Evolutionary conservation across 2,797 vertebrate genomes (phyloP).

Genomic region (Florisuga fusca): DNA sequence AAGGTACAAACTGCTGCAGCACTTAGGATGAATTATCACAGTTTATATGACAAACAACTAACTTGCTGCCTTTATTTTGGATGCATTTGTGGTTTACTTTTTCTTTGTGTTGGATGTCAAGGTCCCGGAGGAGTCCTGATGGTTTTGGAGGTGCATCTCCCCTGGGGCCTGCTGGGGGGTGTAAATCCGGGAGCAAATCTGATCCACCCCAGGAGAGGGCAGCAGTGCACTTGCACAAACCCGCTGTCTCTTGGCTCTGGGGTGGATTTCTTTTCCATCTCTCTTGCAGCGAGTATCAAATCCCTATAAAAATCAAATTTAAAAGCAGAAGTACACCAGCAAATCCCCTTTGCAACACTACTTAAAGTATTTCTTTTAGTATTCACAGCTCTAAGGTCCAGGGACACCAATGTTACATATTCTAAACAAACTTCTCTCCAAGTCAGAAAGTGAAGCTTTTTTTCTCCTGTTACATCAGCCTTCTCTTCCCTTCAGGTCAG

Average conservation of each 20-base stretch:
- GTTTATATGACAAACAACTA: not conserved
- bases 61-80: not conserved
- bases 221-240: slow-evolving; percentile 25
- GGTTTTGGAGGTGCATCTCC: not conserved
- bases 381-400: not conserved
- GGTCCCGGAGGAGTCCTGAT: not conserved
- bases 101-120: not conserved
- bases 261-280: not conserved
- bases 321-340: not conserved
- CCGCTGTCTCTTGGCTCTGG: accelerated
- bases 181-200: not conserved
- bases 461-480: not conserved
- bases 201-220: slow-evolving; percentile 50
- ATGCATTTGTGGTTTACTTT: not conserved
- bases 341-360: not conserved
- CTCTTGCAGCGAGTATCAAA: not conserved
- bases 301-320: slow-evolving; percentile 19
- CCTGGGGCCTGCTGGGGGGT: not conserved
- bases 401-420: not conserved
- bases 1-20: not conserved
- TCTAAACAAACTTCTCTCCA: not conserved
- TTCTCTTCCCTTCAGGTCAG: not conserved
- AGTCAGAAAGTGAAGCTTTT: not conserved
- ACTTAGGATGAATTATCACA: not conserved
- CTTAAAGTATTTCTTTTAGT: slow-evolving; percentile 25